Base-by-base conservation (phyloP, 2,113 vertebrate genomes). In the Equus quagga region DNA sequence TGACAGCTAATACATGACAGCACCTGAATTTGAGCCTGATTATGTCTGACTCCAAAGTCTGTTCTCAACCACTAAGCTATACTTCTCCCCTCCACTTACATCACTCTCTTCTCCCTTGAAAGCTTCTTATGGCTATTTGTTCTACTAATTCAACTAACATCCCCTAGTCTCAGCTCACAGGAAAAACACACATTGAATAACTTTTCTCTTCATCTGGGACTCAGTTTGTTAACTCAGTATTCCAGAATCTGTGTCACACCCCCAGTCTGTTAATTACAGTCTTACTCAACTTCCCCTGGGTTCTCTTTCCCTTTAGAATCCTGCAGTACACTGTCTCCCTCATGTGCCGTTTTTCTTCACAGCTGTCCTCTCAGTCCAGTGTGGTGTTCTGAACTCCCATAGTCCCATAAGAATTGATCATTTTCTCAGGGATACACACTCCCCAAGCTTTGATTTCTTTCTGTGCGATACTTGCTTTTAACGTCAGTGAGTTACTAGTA, bases 161-260 rank as follows among this genome's bases (percentile, higher is more conserved):
- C 46, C 19, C 36, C 64, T 84, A 51, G 89, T 94, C 54, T 75
- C 31, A 49, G 49, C 70, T 88, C 60, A 86, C 8, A 78, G 65
- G 44, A 49, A 65, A 72, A 82, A 54, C n/a, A 80, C 46, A 79
- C 49, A 54, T 23, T 65, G 58, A 72, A 62, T 94, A n/a, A 96
- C 19, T 46, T 75, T 94, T 92, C 19, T 46, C 65, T 94, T 92
- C 28, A 46, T 93, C 75, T 75, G 44, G 49, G 33, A 88, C 78
- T 92, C 49, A 70, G 56, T 95, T 97, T 89, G 54, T 94, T 79
- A 85, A 81, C 13, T 84, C 75, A 41, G 8, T 86, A 91, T 94
- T 58, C 44, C 8, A 49, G 44, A 87, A 89, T 72, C 21, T 86
- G 36, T 54, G 4, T 62, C 81, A 65, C 0, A 70, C 10, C 6